Evolutionary conservation across 2,888 invertebrate genomes (phyloP), one percentile per base, ranked within the genome.

Genomic region (Dicranocentrus wangi): DNA sequence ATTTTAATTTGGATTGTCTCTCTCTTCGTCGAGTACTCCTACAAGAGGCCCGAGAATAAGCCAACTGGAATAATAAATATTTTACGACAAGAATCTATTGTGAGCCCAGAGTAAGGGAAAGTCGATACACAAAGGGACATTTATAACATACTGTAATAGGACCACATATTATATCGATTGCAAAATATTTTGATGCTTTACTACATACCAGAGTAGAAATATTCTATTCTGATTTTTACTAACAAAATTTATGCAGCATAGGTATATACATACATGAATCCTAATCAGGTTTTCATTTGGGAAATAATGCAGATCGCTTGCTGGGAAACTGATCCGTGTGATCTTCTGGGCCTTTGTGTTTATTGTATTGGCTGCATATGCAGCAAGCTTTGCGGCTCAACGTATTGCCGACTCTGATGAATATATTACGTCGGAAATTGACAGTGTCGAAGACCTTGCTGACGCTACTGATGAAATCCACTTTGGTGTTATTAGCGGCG

Each of bases 291-390:
- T 39, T 39, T n/a, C 47, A 5, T 55, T 55, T 55, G 55, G 51
- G 51, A n/a, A 13, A 17, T 23, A 32, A 58, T 21, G 53, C 65
- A 92, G 95, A 88, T 95, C 95, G 1, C 91, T 96, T 85, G 95
- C 96, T 0, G 97, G 97, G 1, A 92, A 99, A 80, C 97, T 99
- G 87, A 98, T 98, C 1, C 97, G 98, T 53, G 95, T 96, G 39
- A 97, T 98, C 0, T 99, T 99, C 98, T 99, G 99, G 98, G 98
- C 99, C 89, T 99, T 99, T 90, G 98, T 98, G 0, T 91, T 99
- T 83, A 98, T 99, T 88, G 92, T 99, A 76, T 95, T 98, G 83
- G 98, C 98, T 75, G 98, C 98, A 21, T 99, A 99, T 89, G 99
- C 99, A 61, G 99, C 99, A 79, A 99, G 99, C 89, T 91, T 99